Evolutionary conservation across 1,140 invertebrate species (phyloP).

Genomic region (Drosophila asahinai): DNA sequence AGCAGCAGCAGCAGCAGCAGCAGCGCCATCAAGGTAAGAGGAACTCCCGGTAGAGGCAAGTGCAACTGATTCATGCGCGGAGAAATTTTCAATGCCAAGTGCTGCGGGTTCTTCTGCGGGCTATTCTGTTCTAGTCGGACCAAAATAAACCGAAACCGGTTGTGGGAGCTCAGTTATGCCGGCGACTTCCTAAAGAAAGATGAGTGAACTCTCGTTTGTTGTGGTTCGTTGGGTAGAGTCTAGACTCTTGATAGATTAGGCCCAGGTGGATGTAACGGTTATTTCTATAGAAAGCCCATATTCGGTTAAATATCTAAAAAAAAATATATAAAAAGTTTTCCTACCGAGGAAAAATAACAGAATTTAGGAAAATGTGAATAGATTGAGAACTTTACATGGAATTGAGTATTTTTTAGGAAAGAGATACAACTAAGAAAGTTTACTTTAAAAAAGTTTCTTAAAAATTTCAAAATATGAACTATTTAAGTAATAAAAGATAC

Average conservation of each 20-base stretch:
- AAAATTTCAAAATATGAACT: too few species aligned
- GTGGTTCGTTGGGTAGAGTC: conserved; percentile 35
- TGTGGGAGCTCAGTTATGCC: conserved; percentile 25
- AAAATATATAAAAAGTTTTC: conserved; percentile 11
- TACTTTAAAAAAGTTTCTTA: too few species aligned
- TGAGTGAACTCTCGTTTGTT: conserved; percentile 37
- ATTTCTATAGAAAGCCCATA: background rate
- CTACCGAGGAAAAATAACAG: background rate
- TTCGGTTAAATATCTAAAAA: background rate
- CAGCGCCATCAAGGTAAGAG: conserved; percentile 68
- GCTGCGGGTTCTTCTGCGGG: conserved; percentile 10
- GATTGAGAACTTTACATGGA: background rate
- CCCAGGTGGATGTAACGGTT: conserved; percentile 22
- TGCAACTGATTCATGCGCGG: conserved; percentile 31
- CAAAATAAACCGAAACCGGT: conserved; percentile 71
- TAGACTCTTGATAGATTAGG: background rate
- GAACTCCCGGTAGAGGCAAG: conserved; percentile 7
- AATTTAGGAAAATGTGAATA: background rate
- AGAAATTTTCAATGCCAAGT: conserved; percentile 55
- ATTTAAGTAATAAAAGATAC: background rate
- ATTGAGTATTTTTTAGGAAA: background rate
- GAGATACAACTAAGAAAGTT: too few species aligned
- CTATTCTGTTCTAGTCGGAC: conserved; percentile 65
- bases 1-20: conserved; percentile 50
- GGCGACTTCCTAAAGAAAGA: conserved; percentile 33